Percentiles rank a stretch among this genome's conserved stretches.
phyloP scores from a whole-genome alignment of 1,140 invertebrate genomes.

The Drosophila melanogaster region DNA sequence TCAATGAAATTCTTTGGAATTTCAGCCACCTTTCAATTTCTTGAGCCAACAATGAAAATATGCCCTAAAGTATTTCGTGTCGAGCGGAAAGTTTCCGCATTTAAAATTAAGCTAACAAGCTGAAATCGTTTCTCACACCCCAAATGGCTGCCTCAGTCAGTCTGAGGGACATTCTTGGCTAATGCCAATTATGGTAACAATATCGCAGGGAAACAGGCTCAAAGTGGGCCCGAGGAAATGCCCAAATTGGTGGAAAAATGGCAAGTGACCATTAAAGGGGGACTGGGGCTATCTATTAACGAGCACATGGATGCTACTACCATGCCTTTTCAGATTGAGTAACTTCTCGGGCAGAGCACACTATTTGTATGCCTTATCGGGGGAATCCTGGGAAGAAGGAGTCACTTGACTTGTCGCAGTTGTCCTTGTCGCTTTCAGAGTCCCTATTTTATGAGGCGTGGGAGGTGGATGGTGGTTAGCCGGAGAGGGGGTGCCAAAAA shows the following conservation, averaged over 20 bases:
- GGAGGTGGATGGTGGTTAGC: too few species aligned
- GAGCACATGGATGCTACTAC: constrained; percentile 22
- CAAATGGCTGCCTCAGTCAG: neutral
- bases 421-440: constrained; percentile 68
- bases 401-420: constrained; percentile 72
- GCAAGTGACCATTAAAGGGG: constrained; percentile 13
- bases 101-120: constrained; percentile 63
- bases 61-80: constrained; percentile 43
- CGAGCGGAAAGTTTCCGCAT: constrained; percentile 48
- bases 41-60: constrained; percentile 32
- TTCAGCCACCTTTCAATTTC: constrained; percentile 25
- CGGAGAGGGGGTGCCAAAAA: constrained; percentile 54
- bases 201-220: constrained; percentile 11
- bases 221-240: constrained; percentile 25
- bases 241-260: constrained; percentile 52
- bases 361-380: constrained; percentile 53
- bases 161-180: constrained; percentile 35
- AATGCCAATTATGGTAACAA: constrained; percentile 68
- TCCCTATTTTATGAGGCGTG: constrained; percentile 32
- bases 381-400: constrained; percentile 27
- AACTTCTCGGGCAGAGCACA: constrained; percentile 38
- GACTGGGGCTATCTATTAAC: constrained; percentile 28
- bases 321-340: constrained; percentile 40
- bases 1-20: constrained; percentile 21
- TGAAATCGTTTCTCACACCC: constrained; percentile 43